Evolutionary conservation across 2,888 invertebrate species (phyloP), one percentile per base, ranked within the genome.

Genomic region (Nudaria mundana): DNA sequence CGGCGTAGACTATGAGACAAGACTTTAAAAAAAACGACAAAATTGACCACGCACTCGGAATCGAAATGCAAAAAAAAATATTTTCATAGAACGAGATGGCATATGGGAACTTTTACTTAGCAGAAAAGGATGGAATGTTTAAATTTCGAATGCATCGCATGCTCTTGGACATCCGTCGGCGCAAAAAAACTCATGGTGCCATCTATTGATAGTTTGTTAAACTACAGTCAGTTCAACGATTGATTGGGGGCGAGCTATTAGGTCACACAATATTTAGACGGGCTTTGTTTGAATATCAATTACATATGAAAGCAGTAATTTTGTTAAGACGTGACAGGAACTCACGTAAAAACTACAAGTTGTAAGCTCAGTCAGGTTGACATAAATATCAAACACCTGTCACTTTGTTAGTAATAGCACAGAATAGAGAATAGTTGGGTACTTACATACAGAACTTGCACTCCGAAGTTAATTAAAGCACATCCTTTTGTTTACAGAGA

Each of bases 111-210:
- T 39, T 41, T 58, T 53, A 62, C 53, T 57, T 60, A 77, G 66
- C 66, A 73, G 79, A 81, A 63, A 56, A 74, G 72, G 67, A 81
- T 64, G 64, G 72, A 54, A 62, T 65, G 74, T 71, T 73, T 78
- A 70, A 83, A 84, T 80, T 87, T 86, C 81, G 82, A 86, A 88
- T 88, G 87, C 87, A 82, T 76, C 85, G 85, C 87, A 84, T 86
- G 87, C 83, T 69, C 76, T 66, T 71, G 71, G 76, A 84, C 87
- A 87, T 87, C 87, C 87, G 85, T 78, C 71, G 81, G 52, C 66
- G 81, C 76, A 77, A 86, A 86, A 82, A 83, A 76, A 66, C 69
- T 59, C 61, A 59, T 61, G 66, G 69, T 81, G 82, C 82, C 81
- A 82, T 85, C 84, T 81, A 65, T 63, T 80, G 67, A 20, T 56